Percentiles rank a stretch among this genome's conserved stretches.
Evolutionary conservation across 2,113 vertebrate species (phyloP).

Genomic region (Bos taurus): ARS-UCD2.0 NC_037336.1:29725501-29726000

Average conservation of each 20-base stretch:
- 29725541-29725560: background rate
- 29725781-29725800: rapidly evolving
- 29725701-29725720: background rate
- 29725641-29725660: background rate
- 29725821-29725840: background rate
- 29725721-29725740: background rate
- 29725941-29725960: background rate
- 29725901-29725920: background rate
- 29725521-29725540: background rate
- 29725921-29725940: background rate
- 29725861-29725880: background rate
- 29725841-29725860: background rate
- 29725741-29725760: background rate
- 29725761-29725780: background rate
- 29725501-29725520: background rate
- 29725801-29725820: background rate
- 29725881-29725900: background rate
- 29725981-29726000: background rate
- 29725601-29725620: background rate
- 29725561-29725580: background rate
- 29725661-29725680: too few species aligned
- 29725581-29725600: background rate
- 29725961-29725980: background rate
- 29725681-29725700: background rate
- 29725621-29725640: background rate